Evolutionary conservation across 2,113 vertebrate genomes (phyloP), one percentile per base, ranked within the genome.

Genomic region (Neotoma lepida): DNA sequence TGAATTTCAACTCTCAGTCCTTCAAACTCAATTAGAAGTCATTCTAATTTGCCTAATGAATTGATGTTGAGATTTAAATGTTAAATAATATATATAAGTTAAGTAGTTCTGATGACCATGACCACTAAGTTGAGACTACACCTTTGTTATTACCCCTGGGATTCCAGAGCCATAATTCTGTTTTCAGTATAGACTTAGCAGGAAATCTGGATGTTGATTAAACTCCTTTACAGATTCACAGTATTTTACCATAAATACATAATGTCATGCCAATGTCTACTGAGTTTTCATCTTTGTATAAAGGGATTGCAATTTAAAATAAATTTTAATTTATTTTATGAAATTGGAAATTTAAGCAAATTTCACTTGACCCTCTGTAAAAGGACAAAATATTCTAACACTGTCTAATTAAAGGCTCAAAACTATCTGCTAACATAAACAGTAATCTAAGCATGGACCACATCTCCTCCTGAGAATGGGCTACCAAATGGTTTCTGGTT

Each of bases 401-500:
- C 15, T 85, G 33, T 94, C n/a, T 90, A 77, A 89, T 74, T 88
- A 82, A 90, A 95, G 68, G 49, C 46, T 86, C 12, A 51, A 66
- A 20, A 17, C 35, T 64, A 4, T 94, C 74, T 92, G 88, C 68
- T 77, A 86, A 26, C 6, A 58, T 84, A 77, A 76, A 95, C 82
- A 49, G 1, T 4, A 76, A 9, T 77, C 49, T 78, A 94, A 88
- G 85, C 68, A 94, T 3, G 6, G 13, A 81, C 24, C 76, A 46
- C 35, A 39, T n/a, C 58, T 93, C 61, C 95, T 89, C 89, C 91
- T 82, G 66, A 93, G 81, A 96, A 89, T 89, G 89, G 73, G 86
- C 86, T 80, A 86, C 77, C 63, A 24, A 41, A 88, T 18, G 80
- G 88, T 30, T 94, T 91, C 95, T 97, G 97, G 89, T 95, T 96